Evolutionary conservation across 2,113 vertebrate genomes (phyloP).

Genomic region (Circaetus cinerascens): DNA sequence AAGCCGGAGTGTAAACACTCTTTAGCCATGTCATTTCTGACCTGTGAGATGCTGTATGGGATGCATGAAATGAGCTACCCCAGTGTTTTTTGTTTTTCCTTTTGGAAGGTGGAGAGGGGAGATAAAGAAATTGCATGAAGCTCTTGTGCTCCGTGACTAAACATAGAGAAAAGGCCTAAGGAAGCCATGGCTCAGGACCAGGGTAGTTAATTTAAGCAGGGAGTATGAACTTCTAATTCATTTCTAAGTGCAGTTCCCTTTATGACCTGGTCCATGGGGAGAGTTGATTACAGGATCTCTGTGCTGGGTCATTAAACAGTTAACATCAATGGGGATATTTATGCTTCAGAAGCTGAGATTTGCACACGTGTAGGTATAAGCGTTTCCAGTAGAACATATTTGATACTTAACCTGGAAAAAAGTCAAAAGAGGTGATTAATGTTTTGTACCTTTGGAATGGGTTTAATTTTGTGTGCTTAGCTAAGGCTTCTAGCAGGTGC

Average conservation of each 20-base stretch:
- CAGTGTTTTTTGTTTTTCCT: neutral
- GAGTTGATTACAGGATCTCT: neutral
- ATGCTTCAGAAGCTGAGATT: neutral
- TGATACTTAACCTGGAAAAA: neutral
- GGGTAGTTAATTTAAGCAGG: neutral
- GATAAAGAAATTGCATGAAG: neutral
- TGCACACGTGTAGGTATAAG: neutral
- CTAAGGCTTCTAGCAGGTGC: neutral
- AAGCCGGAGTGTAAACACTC: neutral
- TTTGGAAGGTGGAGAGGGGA: neutral
- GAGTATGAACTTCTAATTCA: neutral
- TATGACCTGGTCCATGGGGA: neutral
- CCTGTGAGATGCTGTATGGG: neutral
- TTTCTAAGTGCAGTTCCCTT: neutral
- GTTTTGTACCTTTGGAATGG: slow-evolving; percentile 1
- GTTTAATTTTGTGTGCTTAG: neutral
- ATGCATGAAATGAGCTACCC: neutral
- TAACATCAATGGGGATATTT: neutral
- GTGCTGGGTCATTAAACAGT: neutral
- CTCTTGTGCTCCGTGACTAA: neutral
- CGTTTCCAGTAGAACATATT: neutral
- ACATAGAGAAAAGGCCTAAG: neutral
- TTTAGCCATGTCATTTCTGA: neutral
- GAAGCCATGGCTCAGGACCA: neutral
- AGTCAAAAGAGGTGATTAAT: slow-evolving; percentile 20